Evolutionary conservation across 2,888 invertebrate species (phyloP), one percentile per base, ranked within the genome.

Genomic region (Melanophora roralis): DNA sequence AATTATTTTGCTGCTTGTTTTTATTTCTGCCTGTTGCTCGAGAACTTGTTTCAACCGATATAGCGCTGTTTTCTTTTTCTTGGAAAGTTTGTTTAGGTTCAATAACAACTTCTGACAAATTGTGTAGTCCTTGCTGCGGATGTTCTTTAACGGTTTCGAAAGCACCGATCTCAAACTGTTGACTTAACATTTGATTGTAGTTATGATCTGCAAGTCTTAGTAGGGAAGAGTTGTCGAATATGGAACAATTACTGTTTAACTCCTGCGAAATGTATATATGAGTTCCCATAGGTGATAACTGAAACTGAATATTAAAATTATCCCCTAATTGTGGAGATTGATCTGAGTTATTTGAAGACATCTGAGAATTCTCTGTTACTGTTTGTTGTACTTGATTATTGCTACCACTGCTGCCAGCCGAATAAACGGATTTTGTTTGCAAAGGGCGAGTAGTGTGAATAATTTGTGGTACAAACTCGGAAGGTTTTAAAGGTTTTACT

Each of bases 141-240:
- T 27, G 27, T 5, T 27, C 6, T 27, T 3, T 5, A 27, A 27
- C 4, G 6, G 27, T 27, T 27, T 27, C 27, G 27, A 6, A 3
- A 27, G 27, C 27, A 27, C 27, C 27, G 6, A 6, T 6, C 27
- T 5, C 27, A 5, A 5, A 12, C 21, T 36, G 19, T 38, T 16
- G 7, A 47, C 14, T 12, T 12, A 6, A 3, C 38, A 38, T 34
- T 27, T 12, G 7, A 1, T 55, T 32, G 57, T 67, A 72, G 23
- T 72, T 67, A 19, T 67, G 60, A 38, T 79, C 75, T 8, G 45
- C 43, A 9, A 74, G 51, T 19, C 67, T 49, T 21, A 82, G 38
- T 8, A 82, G 45, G 2, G 76, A 64, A 0, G 74, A 40, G 21
- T 76, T 81, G 19, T 82, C 57, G n/a, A 82, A 82, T n/a, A 82